These are phyloP conservation scores for Spodoptera picta DNA, from an alignment of 2,888 invertebrate species.

Conservation along the genomic window DNA sequence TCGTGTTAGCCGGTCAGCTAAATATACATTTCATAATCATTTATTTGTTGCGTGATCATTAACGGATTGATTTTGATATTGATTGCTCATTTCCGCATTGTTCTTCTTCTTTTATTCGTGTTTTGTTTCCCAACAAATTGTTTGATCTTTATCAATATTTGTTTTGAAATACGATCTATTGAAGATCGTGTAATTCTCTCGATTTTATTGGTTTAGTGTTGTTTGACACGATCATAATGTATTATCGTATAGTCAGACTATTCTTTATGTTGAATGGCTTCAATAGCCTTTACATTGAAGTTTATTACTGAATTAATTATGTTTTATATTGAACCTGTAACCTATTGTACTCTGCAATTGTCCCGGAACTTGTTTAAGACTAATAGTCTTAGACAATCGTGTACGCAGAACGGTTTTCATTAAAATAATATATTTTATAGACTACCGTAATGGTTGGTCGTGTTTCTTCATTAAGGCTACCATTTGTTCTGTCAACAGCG, in stretches of 20 bases:
- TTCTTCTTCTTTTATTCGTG: constrained; percentile 59
- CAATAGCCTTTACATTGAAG: constrained; percentile 2
- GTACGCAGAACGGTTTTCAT: constrained; percentile 57
- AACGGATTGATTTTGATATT: constrained; percentile 81
- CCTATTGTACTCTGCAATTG: constrained; percentile 23
- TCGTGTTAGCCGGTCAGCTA: constrained; percentile 56
- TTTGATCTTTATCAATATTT: constrained; percentile 57
- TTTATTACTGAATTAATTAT: constrained; percentile 34
- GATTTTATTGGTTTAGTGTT: constrained; percentile 41
- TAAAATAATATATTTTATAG: constrained; percentile 76
- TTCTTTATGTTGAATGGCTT: background rate
- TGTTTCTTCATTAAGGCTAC: constrained; percentile 79
- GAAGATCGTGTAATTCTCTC: constrained; percentile 44
- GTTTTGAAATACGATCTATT: constrained; percentile 54
- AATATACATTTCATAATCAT: constrained; percentile 82
- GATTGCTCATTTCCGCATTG: constrained; percentile 84
- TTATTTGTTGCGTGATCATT: constrained; percentile 80
- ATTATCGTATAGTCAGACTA: constrained; percentile 5
- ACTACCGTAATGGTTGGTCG: constrained; percentile 68
- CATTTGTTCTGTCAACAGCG: constrained; percentile 77
- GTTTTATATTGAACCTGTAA: constrained; percentile 19
- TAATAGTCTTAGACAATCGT: constrained; percentile 52
- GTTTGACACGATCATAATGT: constrained; percentile 34
- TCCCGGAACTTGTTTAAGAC: constrained; percentile 41
- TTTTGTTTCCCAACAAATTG: constrained; percentile 64